A percentile compares a stretch with the other conserved stretches of the same genome.
phyloP scores from a whole-genome alignment of 2,113 vertebrate species.

The Delphinus delphis region DNA sequence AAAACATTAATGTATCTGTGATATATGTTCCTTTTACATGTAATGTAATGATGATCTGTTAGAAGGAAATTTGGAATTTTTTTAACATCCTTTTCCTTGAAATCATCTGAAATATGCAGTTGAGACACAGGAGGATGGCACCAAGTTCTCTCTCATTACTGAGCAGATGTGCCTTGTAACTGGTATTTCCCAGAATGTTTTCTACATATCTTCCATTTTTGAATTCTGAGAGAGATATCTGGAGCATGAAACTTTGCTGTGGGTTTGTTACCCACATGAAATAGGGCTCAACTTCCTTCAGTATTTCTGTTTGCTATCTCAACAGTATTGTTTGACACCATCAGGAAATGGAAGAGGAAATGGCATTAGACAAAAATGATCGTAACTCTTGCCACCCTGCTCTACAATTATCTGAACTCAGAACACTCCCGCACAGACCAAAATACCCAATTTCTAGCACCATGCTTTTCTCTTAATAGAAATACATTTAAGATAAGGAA shows the following conservation, averaged over 20 bases:
- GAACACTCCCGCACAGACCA: not conserved
- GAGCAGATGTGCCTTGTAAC: not conserved
- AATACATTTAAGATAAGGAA: not conserved
- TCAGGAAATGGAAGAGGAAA: not conserved
- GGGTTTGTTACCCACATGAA: not conserved
- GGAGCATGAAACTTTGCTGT: not conserved
- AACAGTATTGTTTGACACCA: not conserved
- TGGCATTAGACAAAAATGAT: not conserved
- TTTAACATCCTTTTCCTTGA: not conserved
- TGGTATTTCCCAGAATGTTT: not conserved
- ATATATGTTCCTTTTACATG: not conserved
- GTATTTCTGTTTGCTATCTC: not conserved
- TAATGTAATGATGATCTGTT: not conserved
- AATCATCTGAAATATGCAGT: not conserved
- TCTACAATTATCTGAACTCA: not conserved
- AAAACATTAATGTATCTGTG: not conserved
- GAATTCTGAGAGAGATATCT: not conserved
- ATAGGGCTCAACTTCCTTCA: not conserved
- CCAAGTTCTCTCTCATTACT: not conserved
- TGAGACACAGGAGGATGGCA: not conserved
- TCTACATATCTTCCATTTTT: not conserved
- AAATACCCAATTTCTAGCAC: not conserved
- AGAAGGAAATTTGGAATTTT: slow-evolving; percentile 2
- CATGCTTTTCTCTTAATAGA: not conserved
- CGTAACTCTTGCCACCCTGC: not conserved